Evolutionary conservation across 2,113 vertebrate genomes (phyloP).

Genomic region (Rattus rattus): DNA sequence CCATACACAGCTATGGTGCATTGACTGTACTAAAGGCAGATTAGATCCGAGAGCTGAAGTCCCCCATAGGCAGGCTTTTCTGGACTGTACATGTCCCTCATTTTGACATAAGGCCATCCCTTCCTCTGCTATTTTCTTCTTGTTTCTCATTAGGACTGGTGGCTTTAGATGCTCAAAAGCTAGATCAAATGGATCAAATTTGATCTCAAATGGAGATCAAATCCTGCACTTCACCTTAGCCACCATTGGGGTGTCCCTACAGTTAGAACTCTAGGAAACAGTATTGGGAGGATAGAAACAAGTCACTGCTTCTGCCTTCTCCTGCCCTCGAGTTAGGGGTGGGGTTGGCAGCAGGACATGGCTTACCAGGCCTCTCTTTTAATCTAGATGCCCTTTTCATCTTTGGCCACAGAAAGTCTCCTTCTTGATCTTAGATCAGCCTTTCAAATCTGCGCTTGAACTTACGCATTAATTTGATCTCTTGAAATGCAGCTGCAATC

Average conservation of each 20-base stretch:
- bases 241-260: background rate
- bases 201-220: background rate
- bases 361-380: constrained; percentile 40
- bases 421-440: constrained; percentile 59
- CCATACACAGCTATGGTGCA: background rate
- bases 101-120: background rate
- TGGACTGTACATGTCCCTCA: background rate
- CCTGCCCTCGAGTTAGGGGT: background rate
- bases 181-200: too few species aligned
- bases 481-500: constrained; percentile 70
- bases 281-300: constrained; percentile 32
- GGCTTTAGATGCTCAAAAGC: background rate
- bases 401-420: constrained; percentile 25
- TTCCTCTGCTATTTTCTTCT: background rate
- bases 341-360: background rate
- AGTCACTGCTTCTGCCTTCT: constrained; percentile 36
- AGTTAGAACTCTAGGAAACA: background rate
- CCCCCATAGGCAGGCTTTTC: constrained; percentile 6
- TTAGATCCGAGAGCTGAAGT: constrained; percentile 36
- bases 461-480: constrained; percentile 69
- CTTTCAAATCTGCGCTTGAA: constrained; percentile 48
- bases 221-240: background rate
- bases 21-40: constrained; percentile 1
- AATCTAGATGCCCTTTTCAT: constrained; percentile 66
- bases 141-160: background rate